Evolutionary conservation across 2,113 vertebrate genomes (phyloP).

Genomic region (Pachycephala philippinensis): DNA sequence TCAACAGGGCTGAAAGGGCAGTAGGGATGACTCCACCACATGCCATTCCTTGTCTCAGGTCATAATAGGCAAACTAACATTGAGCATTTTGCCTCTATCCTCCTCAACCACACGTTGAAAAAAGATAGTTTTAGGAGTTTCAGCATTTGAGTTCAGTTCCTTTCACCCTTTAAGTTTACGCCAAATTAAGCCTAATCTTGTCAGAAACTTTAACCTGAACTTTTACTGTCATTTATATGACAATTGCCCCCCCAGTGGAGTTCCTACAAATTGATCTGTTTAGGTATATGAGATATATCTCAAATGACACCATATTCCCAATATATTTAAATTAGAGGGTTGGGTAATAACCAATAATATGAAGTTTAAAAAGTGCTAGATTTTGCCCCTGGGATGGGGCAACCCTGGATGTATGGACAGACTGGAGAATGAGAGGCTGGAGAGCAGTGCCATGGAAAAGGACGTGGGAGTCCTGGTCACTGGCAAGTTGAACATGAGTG

Average conservation of each 20-base stretch:
- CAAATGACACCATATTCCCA: not conserved
- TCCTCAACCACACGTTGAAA: not conserved
- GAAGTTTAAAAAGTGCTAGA: not conserved
- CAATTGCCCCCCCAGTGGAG: not conserved
- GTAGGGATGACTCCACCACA: not conserved
- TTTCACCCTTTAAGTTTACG: not conserved
- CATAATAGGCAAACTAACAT: not conserved
- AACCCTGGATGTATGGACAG: rapidly evolving
- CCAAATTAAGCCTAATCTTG: not conserved
- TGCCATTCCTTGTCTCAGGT: not conserved
- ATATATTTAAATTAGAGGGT: not conserved
- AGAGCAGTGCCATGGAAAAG: rapidly evolving
- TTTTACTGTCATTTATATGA: not conserved
- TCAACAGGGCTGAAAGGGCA: not conserved
- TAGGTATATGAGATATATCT: not conserved
- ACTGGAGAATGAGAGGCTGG: not conserved
- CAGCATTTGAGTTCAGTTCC: not conserved
- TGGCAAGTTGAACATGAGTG: rapidly evolving
- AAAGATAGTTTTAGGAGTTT: not conserved
- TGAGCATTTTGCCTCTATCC: not conserved
- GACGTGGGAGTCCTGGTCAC: rapidly evolving
- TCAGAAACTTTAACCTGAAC: not conserved
- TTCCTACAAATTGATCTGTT: not conserved
- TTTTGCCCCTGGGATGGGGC: not conserved
- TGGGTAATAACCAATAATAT: not conserved